Conservation (phyloP, 2,797 vertebrate species). For the Podarcis siculus region DNA sequence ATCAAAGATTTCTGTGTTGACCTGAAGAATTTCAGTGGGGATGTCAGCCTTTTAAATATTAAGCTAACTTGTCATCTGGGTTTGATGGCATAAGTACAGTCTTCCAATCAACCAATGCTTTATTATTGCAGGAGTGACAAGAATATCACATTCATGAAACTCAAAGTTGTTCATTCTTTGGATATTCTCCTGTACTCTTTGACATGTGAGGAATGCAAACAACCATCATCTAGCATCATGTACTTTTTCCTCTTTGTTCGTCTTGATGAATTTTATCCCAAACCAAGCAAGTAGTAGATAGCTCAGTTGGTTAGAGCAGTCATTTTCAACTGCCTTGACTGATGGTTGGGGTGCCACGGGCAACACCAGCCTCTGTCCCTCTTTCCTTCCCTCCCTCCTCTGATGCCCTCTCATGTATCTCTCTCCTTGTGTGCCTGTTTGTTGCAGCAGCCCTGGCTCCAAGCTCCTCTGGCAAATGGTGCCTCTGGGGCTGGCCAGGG, state of each 20-base stretch:
- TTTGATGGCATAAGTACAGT: background rate
- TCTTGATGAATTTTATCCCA: background rate
- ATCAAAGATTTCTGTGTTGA: background rate
- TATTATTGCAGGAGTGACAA: background rate
- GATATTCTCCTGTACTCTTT: background rate
- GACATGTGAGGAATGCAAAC: background rate
- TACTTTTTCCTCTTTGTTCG: background rate
- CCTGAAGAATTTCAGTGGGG: background rate
- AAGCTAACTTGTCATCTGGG: background rate
- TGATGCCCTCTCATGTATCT: too few relatives aligned
- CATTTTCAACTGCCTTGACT: too few relatives aligned
- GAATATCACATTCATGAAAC: background rate
- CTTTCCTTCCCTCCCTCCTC: too few relatives aligned
- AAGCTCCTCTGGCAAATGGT: too few relatives aligned
- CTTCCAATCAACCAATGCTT: background rate
- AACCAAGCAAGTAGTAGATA: background rate
- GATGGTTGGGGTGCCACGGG: fast-evolving
- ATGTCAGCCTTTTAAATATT: background rate
- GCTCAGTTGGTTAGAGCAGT: too few relatives aligned
- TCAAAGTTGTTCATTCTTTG: background rate
- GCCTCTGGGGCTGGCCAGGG: background rate
- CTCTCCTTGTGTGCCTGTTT: too few relatives aligned
- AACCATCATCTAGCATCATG: too few relatives aligned
- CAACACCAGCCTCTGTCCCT: too few relatives aligned
- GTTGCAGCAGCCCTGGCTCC: too few relatives aligned